A percentile compares a stretch with the other conserved stretches of the same genome.
Conservation (phyloP, 2,888 invertebrate genomes). For the Scrobipalpa costella region DNA sequence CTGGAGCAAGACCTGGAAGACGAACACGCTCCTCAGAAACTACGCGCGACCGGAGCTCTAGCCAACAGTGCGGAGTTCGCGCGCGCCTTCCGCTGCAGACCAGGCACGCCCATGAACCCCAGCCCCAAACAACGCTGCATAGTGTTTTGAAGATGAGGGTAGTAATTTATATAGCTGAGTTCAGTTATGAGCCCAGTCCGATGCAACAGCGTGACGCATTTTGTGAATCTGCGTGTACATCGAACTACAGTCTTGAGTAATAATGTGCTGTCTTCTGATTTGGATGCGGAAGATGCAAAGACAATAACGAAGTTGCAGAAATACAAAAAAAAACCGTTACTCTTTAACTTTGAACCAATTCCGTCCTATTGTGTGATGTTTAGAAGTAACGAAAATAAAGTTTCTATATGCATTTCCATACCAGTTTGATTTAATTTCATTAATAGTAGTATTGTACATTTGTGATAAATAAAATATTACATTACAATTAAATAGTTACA, state of each 20-base stretch:
- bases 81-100: slow-evolving; percentile 79
- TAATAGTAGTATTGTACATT: not conserved
- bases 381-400: not conserved
- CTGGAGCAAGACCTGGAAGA: slow-evolving; percentile 84
- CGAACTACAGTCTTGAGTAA: too few species aligned
- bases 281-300: too few species aligned
- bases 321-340: too few species aligned
- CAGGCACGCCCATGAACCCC: slow-evolving; percentile 80
- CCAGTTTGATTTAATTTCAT: slow-evolving; percentile 4
- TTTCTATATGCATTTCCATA: slow-evolving; percentile 17
- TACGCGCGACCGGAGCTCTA: slow-evolving; percentile 85
- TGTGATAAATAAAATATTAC: slow-evolving; percentile 7
- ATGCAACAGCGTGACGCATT: too few species aligned
- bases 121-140: slow-evolving; percentile 70
- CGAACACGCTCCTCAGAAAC: slow-evolving; percentile 86
- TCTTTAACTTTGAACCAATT: too few species aligned
- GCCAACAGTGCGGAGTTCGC: slow-evolving; percentile 89
- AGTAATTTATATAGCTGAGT: too few species aligned
- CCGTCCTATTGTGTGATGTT: not conserved
- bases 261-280: too few species aligned
- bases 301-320: not conserved
- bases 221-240: too few species aligned
- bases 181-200: too few species aligned
- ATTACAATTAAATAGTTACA: not conserved
- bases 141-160: slow-evolving; percentile 55